Conservation (phyloP, 2,113 vertebrate species). For the Solea senegalensis region DNA sequence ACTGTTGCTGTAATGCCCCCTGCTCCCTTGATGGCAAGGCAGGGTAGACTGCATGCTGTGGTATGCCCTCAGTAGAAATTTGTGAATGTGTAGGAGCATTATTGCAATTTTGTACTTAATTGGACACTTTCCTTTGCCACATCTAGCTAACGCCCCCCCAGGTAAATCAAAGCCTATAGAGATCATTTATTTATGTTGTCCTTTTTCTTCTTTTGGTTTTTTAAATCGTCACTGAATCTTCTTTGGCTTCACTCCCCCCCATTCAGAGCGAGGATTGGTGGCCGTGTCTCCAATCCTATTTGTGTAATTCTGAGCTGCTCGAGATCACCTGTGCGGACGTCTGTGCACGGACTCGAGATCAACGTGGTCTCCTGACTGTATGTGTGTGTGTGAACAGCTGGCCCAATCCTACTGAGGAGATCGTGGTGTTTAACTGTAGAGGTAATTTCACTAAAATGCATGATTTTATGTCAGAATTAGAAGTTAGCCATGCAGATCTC, state of each 20-base stretch:
- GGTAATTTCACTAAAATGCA: conserved; percentile 63
- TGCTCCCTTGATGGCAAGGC: conserved; percentile 66
- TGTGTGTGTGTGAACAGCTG: no score
- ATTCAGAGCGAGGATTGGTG: conserved; percentile 38
- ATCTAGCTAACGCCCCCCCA: conserved; percentile 49
- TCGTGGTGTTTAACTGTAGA: conserved; percentile 46
- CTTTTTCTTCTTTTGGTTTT: background rate
- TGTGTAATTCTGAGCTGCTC: conserved; percentile 16
- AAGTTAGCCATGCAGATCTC: conserved; percentile 49
- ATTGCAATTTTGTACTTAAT: conserved; percentile 72
- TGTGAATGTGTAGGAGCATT: conserved; percentile 77
- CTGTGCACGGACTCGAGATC: conserved; percentile 8
- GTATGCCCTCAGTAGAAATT: conserved; percentile 77
- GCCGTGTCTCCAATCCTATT: conserved; percentile 26
- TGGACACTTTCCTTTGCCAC: conserved; percentile 63
- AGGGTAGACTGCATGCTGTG: conserved; percentile 80
- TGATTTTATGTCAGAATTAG: conserved; percentile 55
- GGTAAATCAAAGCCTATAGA: conserved; percentile 43
- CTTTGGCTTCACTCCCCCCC: conserved; percentile 29
- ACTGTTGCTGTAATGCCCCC: conserved; percentile 69
- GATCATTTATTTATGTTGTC: conserved; percentile 66
- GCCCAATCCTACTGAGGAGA: conserved; percentile 41
- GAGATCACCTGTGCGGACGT: conserved; percentile 24
- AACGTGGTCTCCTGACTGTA: conserved; percentile 23
- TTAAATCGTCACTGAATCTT: conserved; percentile 22